Evolutionary conservation across 1,140 invertebrate genomes (phyloP), one percentile per base, ranked within the genome.

Genomic region (Penaeus vannamei): DNA sequence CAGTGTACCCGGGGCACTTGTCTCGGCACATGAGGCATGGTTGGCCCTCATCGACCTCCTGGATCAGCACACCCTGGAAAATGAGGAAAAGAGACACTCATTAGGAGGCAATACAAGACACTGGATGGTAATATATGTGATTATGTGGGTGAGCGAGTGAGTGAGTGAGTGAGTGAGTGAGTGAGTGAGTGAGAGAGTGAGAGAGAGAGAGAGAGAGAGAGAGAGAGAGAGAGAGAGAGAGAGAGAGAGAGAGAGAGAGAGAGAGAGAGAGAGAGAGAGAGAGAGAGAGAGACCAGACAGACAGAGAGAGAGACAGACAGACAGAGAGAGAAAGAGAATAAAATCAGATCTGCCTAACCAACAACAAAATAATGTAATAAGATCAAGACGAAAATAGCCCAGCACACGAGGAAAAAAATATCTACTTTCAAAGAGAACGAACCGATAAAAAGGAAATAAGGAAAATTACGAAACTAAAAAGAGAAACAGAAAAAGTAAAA

Each of bases 41-140:
- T 90, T 96, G 96, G 20, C 97, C 97, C 92, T 97, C 96, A 91
- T 97, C 96, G 36, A 97, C 95, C 92, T 97, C 97, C 84, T 96
- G 95, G 90, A 97, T 96, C 90, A 96, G 93, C 59, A 96, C 95
- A 86, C 96, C 96, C 97, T 97, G 94, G 53, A 94, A 94, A 89
- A 89, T 92, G 84, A 91, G 69, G 90, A 87, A 91, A 60, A 53
- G 87, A 80, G 26, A 81, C 59, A 79, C 36, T 64, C 60, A 81
- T 19, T 59, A 53, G 59, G 26, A 29, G 32, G 22, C 53, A 86
- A 53, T 26, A 23, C 2, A 72, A 4, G 42, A 12, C 60, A 7
- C n/a, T 14, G n/a, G 14, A 32, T 72, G 29, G 19, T 12, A 42
- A 36, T 2, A 69, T 53, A 22, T 22, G 17, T 19, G n/a, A 19